Conservation (phyloP, 2,888 invertebrate genomes). For the Peribatodes rhomboidaria region DNA sequence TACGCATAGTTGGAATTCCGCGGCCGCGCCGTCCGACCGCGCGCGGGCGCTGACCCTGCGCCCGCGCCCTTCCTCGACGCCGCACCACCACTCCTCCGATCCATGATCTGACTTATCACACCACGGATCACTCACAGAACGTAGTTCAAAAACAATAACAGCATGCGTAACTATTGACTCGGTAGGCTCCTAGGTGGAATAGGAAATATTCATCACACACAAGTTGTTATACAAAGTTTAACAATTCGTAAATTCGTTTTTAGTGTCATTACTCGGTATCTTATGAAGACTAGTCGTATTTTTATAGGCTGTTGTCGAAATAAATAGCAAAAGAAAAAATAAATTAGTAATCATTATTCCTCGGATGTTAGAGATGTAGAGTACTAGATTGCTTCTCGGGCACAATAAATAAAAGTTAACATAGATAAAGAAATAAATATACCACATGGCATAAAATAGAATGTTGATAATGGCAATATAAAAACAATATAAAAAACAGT, state of each 20-base stretch:
- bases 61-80: constrained; percentile 79
- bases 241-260: background rate
- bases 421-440: too few relatives aligned
- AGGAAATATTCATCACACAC: constrained; percentile 5
- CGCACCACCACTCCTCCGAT: constrained; percentile 62
- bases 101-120: constrained; percentile 45
- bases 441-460: too few relatives aligned
- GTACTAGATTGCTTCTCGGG: too few relatives aligned
- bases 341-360: too few relatives aligned
- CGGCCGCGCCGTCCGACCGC: constrained; percentile 77
- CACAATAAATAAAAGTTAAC: too few relatives aligned
- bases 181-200: background rate
- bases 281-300: too few relatives aligned
- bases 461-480: too few relatives aligned
- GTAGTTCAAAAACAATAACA: constrained; percentile 11
- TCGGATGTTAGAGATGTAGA: too few relatives aligned
- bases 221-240: background rate
- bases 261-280: background rate
- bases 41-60: constrained; percentile 86
- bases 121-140: constrained; percentile 11
- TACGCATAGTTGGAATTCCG: constrained; percentile 86
- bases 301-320: too few relatives aligned
- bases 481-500: too few relatives aligned
- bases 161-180: background rate
- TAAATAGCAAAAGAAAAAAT: too few relatives aligned